Evolutionary conservation across 2,113 vertebrate species (phyloP).

Genomic region (Scartelaos histophorus): DNA sequence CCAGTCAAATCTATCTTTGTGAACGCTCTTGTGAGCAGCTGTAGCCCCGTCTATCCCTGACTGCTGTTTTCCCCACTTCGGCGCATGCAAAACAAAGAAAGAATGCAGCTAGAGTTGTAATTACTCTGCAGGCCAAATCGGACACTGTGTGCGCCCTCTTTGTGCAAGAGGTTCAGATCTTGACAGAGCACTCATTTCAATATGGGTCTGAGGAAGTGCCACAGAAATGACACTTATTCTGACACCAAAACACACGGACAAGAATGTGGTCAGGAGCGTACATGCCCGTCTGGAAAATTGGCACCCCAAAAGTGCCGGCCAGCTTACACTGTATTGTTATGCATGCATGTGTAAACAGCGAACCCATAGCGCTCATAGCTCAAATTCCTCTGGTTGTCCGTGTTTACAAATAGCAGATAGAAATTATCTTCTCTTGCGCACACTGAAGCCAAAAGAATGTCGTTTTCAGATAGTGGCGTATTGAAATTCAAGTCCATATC

Average conservation of each 20-base stretch:
- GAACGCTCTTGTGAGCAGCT: neutral
- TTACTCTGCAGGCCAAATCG: constrained; percentile 35
- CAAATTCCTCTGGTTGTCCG: constrained; percentile 42
- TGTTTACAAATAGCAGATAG: constrained; percentile 54
- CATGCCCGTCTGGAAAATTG: constrained; percentile 47
- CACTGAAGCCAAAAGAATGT: constrained; percentile 39
- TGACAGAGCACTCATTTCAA: constrained; percentile 26
- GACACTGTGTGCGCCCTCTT: constrained; percentile 6
- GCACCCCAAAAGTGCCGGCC: constrained; percentile 17
- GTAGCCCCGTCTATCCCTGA: neutral
- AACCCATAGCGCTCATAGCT: constrained; percentile 55
- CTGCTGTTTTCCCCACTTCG: neutral
- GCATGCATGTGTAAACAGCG: constrained; percentile 51
- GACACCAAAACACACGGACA: constrained; percentile 44
- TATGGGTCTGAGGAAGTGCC: constrained; percentile 36
- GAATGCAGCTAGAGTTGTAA: constrained; percentile 39
- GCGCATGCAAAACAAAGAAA: constrained; percentile 37
- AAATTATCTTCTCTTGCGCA: constrained; percentile 14
- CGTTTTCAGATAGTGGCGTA: constrained; percentile 10
- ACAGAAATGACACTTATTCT: constrained; percentile 54
- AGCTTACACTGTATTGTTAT: constrained; percentile 51
- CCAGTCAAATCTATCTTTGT: neutral
- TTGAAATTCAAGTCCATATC: constrained; percentile 17
- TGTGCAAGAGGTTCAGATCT: constrained; percentile 27
- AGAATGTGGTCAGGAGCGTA: constrained; percentile 54